phyloP scores from a whole-genome alignment of 2,113 vertebrate species.

The Papio anubis region DNA sequence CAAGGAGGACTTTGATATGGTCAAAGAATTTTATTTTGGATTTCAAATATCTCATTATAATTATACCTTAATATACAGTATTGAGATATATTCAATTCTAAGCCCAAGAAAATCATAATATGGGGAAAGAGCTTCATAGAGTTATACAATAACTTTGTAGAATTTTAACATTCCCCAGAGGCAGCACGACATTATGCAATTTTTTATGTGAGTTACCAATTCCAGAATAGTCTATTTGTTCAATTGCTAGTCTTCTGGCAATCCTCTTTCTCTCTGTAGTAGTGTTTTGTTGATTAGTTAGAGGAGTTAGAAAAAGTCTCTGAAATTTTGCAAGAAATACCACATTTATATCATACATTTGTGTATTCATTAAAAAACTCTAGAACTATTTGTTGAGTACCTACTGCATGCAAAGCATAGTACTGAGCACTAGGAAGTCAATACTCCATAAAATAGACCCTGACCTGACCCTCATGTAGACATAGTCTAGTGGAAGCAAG shows the following conservation, averaged over 20 bases:
- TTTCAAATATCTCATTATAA: slow-evolving; percentile 52
- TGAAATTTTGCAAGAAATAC: slow-evolving; percentile 19
- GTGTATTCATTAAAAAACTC: not conserved
- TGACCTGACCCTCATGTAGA: not conserved
- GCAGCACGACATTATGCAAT: not conserved
- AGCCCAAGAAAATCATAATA: slow-evolving; percentile 29
- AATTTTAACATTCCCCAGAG: slow-evolving; percentile 20
- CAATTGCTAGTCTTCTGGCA: not conserved
- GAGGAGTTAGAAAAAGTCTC: not conserved
- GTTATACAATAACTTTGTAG: not conserved
- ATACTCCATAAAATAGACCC: not conserved
- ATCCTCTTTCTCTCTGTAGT: not conserved
- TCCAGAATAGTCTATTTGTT: not conserved
- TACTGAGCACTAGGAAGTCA: not conserved
- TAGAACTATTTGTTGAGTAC: not conserved
- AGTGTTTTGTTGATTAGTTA: not conserved
- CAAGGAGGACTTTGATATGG: slow-evolving; percentile 43
- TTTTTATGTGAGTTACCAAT: slow-evolving; percentile 32
- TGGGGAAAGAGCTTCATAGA: not conserved
- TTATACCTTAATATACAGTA: slow-evolving; percentile 35
- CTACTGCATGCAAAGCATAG: not conserved
- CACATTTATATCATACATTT: not conserved
- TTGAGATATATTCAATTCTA: slow-evolving; percentile 33
- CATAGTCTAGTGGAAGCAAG: not conserved
- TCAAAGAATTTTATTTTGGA: slow-evolving; percentile 57